Conservation (phyloP, 2,797 vertebrate genomes). For the Lagocephalus sceleratus region DNA sequence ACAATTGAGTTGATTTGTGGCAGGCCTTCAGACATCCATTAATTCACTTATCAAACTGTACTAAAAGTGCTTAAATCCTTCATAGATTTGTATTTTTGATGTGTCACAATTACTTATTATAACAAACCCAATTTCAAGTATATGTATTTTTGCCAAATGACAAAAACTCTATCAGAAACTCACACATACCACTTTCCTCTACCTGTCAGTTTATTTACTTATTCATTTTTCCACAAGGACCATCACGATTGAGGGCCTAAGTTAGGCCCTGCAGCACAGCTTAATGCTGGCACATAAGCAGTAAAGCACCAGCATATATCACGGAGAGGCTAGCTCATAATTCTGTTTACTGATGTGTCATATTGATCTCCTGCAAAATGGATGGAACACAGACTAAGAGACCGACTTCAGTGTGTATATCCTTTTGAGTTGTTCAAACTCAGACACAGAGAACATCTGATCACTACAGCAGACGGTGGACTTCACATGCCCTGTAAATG, state of each 20-base stretch:
- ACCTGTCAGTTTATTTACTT: constrained; percentile 18
- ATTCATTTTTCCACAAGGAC: constrained; percentile 35
- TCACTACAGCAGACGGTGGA: constrained; percentile 22
- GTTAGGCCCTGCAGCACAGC: constrained; percentile 33
- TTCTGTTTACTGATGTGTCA: constrained; percentile 46
- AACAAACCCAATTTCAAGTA: not conserved
- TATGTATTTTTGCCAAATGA: constrained; percentile 9
- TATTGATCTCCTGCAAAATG: constrained; percentile 55
- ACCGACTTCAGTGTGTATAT: constrained; percentile 10
- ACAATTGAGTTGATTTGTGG: no score
- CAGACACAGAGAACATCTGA: constrained; percentile 6
- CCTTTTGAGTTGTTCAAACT: not conserved
- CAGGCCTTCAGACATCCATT: not conserved
- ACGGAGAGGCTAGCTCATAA: constrained; percentile 43
- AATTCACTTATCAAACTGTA: no score
- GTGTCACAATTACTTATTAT: no score
- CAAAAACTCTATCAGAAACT: not conserved
- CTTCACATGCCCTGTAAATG: constrained; percentile 14
- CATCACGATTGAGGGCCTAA: constrained; percentile 37
- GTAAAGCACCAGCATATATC: constrained; percentile 50
- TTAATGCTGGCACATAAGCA: constrained; percentile 38
- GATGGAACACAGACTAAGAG: constrained; percentile 21
- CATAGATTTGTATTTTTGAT: no score
- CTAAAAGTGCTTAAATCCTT: no score
- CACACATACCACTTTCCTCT: constrained; percentile 3